A percentile compares a stretch with the other conserved stretches of the same genome.
Evolutionary conservation across 2,797 vertebrate species (phyloP).

Genomic region (Sitta carolinensis): DNA sequence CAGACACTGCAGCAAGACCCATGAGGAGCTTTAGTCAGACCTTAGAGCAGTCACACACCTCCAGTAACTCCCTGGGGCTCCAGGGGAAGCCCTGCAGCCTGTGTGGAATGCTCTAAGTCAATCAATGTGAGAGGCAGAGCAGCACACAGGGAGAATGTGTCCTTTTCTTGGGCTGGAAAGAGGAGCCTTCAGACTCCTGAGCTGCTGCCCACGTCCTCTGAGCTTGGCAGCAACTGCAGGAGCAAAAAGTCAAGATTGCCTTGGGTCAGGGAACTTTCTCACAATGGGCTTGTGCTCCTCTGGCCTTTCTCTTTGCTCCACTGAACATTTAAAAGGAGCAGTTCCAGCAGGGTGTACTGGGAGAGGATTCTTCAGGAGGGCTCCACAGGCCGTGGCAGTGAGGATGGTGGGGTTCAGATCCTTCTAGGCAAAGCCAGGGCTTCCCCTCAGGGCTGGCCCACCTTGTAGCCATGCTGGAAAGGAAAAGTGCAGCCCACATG

Average conservation of each 20-base stretch:
- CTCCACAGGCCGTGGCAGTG: not conserved
- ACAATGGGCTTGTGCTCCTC: not conserved
- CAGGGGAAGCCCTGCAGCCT: not conserved
- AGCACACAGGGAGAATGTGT: not conserved
- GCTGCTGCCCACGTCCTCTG: accelerated
- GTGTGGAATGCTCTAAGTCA: not conserved
- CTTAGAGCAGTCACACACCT: not conserved
- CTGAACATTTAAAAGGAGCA: not conserved
- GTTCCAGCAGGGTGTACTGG: not conserved
- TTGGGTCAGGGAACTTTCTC: not conserved
- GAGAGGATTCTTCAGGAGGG: not conserved
- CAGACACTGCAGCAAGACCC: not conserved
- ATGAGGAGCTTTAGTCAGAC: not conserved
- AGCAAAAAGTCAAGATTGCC: not conserved
- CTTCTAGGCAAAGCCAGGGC: not conserved
- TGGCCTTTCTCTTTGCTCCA: not conserved
- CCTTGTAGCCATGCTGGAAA: not conserved
- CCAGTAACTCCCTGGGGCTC: not conserved
- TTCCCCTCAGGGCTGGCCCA: not conserved
- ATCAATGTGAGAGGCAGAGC: accelerated
- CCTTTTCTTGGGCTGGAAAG: not conserved
- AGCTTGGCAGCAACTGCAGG: not conserved
- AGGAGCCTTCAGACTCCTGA: not conserved
- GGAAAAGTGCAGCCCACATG: not conserved
- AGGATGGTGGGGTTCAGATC: not conserved